A percentile compares a stretch with the other conserved stretches of the same genome.
Evolutionary conservation across 2,113 vertebrate genomes (phyloP).

Genomic region (Mixornis gularis): DNA sequence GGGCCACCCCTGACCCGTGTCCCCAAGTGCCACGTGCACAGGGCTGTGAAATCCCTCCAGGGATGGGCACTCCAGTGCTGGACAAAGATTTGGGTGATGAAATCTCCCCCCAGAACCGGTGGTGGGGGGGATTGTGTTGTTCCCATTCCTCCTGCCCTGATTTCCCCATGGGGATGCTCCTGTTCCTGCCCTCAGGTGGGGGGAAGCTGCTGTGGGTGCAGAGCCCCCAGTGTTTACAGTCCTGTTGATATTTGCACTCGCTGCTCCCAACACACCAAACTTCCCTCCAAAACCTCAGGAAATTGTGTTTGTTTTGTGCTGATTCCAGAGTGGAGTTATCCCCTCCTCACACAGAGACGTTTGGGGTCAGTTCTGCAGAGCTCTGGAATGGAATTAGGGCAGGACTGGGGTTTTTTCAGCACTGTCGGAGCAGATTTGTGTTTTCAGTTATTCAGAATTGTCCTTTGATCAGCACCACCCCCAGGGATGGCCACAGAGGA

Average conservation of each 20-base stretch:
- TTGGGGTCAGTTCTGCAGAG: neutral
- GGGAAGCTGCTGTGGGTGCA: neutral
- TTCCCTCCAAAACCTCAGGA: neutral
- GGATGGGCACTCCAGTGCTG: neutral
- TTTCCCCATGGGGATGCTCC: fast-evolving
- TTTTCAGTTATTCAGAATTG: neutral
- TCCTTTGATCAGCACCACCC: neutral
- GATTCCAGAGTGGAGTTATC: neutral
- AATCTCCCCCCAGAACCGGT: fast-evolving
- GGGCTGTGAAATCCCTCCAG: neutral
- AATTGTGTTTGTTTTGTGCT: neutral
- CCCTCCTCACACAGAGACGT: neutral
- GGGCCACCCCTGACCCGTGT: neutral
- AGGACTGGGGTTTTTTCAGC: neutral
- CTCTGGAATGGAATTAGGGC: neutral
- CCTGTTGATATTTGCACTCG: neutral
- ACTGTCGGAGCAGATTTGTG: neutral
- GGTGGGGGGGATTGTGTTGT: fast-evolving
- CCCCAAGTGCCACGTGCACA: neutral
- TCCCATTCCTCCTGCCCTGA: neutral
- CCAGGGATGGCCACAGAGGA: neutral
- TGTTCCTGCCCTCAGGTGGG: neutral
- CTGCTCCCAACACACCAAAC: neutral
- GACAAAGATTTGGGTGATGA: neutral
- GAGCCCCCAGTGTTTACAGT: neutral